phyloP scores from a whole-genome alignment of 2,797 vertebrate genomes.

The Ctenosaura bakeri region DNA sequence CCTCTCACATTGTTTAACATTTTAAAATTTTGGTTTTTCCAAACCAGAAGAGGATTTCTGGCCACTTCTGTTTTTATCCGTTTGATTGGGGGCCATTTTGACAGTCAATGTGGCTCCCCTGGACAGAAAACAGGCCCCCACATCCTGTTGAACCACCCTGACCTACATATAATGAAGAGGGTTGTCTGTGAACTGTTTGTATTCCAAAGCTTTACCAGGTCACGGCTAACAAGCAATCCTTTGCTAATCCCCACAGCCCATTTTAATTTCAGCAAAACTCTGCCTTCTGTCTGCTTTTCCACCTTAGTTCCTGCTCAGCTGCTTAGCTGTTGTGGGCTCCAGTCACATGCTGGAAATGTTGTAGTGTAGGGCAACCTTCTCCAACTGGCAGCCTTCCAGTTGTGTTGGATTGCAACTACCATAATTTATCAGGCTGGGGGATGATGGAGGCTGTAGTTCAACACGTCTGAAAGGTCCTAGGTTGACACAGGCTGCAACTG shows the following conservation, averaged over 20 bases:
- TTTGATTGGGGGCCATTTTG: no score
- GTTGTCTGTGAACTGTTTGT: constrained; percentile 54
- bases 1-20: no score
- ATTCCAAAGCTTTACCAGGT: constrained; percentile 63
- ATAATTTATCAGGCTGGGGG: background rate
- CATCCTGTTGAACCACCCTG: background rate
- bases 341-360: background rate
- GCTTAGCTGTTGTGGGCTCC: constrained; percentile 47
- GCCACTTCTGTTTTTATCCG: no score
- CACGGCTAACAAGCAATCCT: constrained; percentile 77
- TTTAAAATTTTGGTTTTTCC: no score
- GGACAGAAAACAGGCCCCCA: no score
- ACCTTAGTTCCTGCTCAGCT: constrained; percentile 60
- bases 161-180: background rate
- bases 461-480: background rate
- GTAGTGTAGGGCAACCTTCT: background rate
- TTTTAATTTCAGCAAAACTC: constrained; percentile 76
- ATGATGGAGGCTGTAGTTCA: no score
- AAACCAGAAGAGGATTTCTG: no score
- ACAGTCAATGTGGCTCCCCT: no score
- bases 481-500: background rate
- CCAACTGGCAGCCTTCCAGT: background rate
- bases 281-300: constrained; percentile 64
- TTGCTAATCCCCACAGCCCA: constrained; percentile 70
- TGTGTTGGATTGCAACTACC: background rate